These are phyloP conservation scores for Chloroceryle aenea DNA, from an alignment of 2,113 vertebrate genomes.

Conservation along the genomic window DNA sequence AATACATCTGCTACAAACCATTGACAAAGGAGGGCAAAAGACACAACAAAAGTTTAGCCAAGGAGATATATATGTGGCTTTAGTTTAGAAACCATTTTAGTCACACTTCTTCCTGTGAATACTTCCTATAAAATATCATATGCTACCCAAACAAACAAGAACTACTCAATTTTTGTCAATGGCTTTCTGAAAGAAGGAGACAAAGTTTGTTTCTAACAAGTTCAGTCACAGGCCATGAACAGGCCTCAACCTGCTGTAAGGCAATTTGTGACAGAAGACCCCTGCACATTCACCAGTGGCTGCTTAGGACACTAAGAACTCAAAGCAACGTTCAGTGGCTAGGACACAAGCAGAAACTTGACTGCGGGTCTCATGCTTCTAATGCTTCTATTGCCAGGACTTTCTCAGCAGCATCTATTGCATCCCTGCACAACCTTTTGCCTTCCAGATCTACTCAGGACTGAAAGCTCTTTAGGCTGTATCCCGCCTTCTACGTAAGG, in stretches of 20 bases:
- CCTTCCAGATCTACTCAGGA: not conserved
- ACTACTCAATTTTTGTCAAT: not conserved
- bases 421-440: not conserved
- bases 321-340: not conserved
- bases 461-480: not conserved
- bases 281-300: not conserved
- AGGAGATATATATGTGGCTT: not conserved
- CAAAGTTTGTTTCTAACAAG: not conserved
- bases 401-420: not conserved
- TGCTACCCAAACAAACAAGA: not conserved
- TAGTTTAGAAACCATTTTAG: not conserved
- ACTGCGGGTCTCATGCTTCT: not conserved
- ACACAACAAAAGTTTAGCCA: not conserved
- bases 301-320: not conserved
- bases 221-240: not conserved
- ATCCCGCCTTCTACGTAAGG: accelerated
- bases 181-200: not conserved
- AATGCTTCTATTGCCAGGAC: not conserved
- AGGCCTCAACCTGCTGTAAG: not conserved
- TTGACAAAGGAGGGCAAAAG: not conserved
- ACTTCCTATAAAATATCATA: not conserved
- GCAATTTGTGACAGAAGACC: not conserved
- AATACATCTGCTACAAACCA: not conserved
- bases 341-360: not conserved
- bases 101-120: not conserved